Percentiles rank a stretch among this genome's conserved stretches.
These are phyloP conservation scores for Picathartes gymnocephalus DNA, from an alignment of 2,113 vertebrate species.

Conservation along the genomic window DNA sequence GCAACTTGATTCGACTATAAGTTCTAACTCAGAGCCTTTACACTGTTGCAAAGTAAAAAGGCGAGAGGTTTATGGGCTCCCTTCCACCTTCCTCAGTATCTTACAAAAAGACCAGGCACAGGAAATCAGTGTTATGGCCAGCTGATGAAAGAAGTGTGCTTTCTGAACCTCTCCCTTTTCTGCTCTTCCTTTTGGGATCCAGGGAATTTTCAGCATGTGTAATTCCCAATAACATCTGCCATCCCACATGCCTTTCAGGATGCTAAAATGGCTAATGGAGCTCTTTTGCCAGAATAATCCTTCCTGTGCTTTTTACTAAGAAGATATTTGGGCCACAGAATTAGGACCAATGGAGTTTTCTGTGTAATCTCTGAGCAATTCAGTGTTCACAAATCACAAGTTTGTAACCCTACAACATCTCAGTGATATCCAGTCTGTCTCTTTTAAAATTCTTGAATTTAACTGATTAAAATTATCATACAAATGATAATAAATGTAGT, in stretches of 20 bases:
- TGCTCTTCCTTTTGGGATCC: not conserved
- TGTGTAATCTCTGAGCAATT: not conserved
- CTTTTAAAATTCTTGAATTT: not conserved
- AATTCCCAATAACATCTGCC: not conserved
- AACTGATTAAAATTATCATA: not conserved
- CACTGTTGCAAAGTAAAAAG: not conserved
- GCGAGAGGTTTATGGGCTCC: not conserved
- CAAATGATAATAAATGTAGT: not conserved
- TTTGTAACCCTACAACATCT: not conserved
- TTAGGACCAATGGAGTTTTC: not conserved
- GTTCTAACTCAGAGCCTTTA: not conserved
- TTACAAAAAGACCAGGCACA: not conserved
- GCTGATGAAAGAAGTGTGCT: not conserved
- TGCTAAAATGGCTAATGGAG: not conserved
- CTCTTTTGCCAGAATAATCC: not conserved
- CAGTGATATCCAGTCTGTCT: not conserved
- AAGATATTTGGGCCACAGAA: not conserved
- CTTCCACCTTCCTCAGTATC: not conserved
- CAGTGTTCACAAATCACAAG: not conserved
- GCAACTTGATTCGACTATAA: accelerated
- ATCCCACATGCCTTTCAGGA: not conserved
- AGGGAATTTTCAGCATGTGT: not conserved
- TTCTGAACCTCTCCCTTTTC: not conserved
- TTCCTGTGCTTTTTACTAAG: not conserved
- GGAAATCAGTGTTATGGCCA: not conserved